Conservation (phyloP, 2,797 vertebrate genomes). For the Alca torda region DNA sequence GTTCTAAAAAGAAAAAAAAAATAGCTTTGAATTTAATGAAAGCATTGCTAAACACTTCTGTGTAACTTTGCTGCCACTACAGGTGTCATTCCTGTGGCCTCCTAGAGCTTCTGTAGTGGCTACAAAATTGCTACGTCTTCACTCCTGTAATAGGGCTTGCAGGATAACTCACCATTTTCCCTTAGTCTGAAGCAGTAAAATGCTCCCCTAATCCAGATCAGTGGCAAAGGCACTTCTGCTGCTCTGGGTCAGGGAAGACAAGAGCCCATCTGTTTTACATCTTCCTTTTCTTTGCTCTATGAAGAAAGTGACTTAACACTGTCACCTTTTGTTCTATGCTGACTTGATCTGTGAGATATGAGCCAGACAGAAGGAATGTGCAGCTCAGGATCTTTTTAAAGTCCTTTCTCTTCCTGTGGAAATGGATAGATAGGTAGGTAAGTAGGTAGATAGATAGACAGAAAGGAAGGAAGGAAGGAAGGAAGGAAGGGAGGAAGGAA, state of each 20-base stretch:
- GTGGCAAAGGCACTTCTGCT: neutral
- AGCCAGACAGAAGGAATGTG: neutral
- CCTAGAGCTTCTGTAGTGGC: neutral
- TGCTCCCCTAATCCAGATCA: neutral
- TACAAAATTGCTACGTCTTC: neutral
- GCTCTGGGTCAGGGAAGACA: neutral
- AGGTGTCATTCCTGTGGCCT: neutral
- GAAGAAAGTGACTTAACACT: neutral
- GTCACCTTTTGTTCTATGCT: neutral
- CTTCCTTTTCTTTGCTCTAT: neutral
- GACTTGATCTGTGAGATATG: neutral
- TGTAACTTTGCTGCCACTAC: neutral
- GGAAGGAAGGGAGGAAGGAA: too few species aligned
- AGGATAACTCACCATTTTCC: neutral
- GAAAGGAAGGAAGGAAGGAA: rapidly evolving
- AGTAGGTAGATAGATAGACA: too few species aligned
- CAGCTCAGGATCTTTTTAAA: neutral
- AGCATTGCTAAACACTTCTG: neutral
- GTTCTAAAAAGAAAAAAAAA: too few species aligned
- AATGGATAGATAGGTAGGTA: neutral
- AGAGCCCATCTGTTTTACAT: neutral
- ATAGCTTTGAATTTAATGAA: neutral
- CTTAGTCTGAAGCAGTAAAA: neutral
- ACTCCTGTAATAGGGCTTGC: neutral
- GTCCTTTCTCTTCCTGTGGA: neutral